These are phyloP conservation scores for Trichomycterus rosablanca DNA, from an alignment of 2,113 vertebrate species.

Conservation along the genomic window DNA sequence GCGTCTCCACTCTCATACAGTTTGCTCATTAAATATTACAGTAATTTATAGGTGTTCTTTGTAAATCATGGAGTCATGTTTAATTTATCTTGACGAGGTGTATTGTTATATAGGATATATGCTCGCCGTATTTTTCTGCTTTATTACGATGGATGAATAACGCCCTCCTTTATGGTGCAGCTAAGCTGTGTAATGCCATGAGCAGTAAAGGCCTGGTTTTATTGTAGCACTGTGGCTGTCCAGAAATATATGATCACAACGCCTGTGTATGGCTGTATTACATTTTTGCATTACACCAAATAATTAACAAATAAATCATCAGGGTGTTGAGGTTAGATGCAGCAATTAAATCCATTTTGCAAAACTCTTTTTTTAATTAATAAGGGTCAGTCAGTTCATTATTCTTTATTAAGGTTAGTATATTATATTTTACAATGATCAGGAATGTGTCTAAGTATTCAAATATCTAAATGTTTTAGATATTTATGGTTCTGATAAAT, in stretches of 20 bases:
- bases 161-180: slow-evolving; percentile 62
- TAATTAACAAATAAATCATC: too few relatives aligned
- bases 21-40: slow-evolving; percentile 61
- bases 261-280: too few relatives aligned
- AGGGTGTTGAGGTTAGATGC: too few relatives aligned
- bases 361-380: too few relatives aligned
- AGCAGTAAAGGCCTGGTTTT: slow-evolving; percentile 62
- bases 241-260: neutral
- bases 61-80: slow-evolving; percentile 63
- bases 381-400: too few relatives aligned
- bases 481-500: too few relatives aligned
- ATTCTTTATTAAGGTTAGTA: too few relatives aligned
- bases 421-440: too few relatives aligned
- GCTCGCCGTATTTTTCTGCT: slow-evolving; percentile 59
- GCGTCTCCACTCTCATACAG: slow-evolving; percentile 44
- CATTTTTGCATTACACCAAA: too few relatives aligned
- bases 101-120: slow-evolving; percentile 65
- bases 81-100: slow-evolving; percentile 60
- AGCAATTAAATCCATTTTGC: too few relatives aligned
- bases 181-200: slow-evolving; percentile 67
- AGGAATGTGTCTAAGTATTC: too few relatives aligned
- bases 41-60: slow-evolving; percentile 65
- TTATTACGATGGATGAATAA: slow-evolving; percentile 65
- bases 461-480: too few relatives aligned
- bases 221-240: slow-evolving; percentile 52